Base-by-base conservation (phyloP, 2,888 invertebrate species). In the Pyrocoelia pectoralis region DNA sequence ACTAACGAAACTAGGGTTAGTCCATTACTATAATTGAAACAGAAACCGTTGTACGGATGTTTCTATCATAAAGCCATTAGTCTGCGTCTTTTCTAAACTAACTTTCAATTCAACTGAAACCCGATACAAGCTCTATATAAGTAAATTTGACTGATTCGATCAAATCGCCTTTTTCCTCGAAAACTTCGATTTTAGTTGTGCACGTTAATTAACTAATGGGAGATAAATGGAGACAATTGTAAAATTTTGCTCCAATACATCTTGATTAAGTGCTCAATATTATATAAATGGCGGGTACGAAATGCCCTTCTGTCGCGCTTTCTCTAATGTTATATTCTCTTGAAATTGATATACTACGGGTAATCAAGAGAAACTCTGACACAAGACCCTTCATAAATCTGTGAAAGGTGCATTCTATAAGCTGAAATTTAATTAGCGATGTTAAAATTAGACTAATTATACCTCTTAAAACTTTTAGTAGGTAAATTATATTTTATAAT, bases 1-100 rank as follows among this genome's bases (percentile, higher is more conserved):
- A 19, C 19, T 57, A 57, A 33, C 18, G 40, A 56, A 50, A 57
- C 50, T 57, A 52, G 38, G 29, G 48, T 40, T 63, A 51, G 60
- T 56, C 62, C 65, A 64, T 66, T 68, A 59, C 62, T 52, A 66
- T 68, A 69, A 67, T 69, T 65, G 66, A 69, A 69, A 64, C 61
- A 61, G 66, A 65, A 64, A 64, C 69, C 67, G 66, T 67, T 69
- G 64, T 66, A 60, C 58, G 56, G 56, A 57, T 55, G 46, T 56
- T 58, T 56, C 55, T 63, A 67, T 68, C 65, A 68, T 67, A 68
- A 68, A 63, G 62, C 67, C 68, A 68, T 68, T 68, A 68, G 67
- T 67, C 65, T 61, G 9, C n/a, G 9, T 67, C 67, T 61, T 52
- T 55, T 60, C 63, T 17, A 56, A 63, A 60, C 60, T 53, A 61